phyloP scores from a whole-genome alignment of 2,888 invertebrate species.

The Tetragonisca angustula region DNA sequence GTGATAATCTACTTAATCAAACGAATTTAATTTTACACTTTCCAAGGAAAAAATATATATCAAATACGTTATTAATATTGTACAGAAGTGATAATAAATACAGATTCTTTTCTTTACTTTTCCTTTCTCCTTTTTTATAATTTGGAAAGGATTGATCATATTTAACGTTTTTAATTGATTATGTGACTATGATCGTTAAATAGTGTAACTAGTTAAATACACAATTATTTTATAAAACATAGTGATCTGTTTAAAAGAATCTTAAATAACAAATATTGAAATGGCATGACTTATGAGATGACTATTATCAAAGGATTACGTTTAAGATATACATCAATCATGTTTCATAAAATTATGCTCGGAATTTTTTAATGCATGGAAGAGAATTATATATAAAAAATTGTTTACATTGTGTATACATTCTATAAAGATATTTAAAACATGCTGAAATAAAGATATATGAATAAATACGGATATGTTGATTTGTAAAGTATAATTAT shows the following conservation, averaged over 20 bases:
- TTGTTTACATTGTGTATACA: constrained; percentile 59
- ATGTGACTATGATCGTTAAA: background rate
- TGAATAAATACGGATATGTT: constrained; percentile 37
- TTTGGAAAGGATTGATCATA: background rate
- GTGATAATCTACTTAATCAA: background rate
- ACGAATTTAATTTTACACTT: background rate
- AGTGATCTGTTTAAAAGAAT: background rate
- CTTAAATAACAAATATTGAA: background rate
- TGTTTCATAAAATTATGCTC: constrained; percentile 40
- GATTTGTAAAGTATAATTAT: constrained; percentile 9
- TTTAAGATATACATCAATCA: constrained; percentile 32
- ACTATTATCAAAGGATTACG: constrained; percentile 25
- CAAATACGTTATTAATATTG: background rate
- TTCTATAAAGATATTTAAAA: constrained; percentile 57
- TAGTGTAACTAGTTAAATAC: background rate
- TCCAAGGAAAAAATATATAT: background rate
- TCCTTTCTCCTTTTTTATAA: background rate
- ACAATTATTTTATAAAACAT: background rate
- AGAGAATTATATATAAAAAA: constrained; percentile 44
- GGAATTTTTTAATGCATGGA: constrained; percentile 44
- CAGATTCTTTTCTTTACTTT: background rate
- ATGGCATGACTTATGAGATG: constrained; percentile 31
- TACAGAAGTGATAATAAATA: background rate
- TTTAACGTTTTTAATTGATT: background rate
- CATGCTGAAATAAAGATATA: constrained; percentile 54